phyloP scores from a whole-genome alignment of 2,113 vertebrate genomes.

The Tachysurus vachellii region DNA sequence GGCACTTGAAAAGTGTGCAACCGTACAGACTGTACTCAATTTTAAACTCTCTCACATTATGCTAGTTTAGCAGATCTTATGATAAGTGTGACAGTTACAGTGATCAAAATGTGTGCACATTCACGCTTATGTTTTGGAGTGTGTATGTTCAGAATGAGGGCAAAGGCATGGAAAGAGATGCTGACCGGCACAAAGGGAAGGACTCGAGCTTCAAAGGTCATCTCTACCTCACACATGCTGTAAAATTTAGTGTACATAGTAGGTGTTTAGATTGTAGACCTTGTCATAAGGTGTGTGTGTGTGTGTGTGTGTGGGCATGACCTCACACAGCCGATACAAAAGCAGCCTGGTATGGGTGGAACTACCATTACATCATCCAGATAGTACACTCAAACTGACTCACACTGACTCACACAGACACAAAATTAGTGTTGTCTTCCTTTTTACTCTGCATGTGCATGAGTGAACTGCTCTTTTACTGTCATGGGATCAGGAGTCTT shows the following conservation, averaged over 20 bases:
- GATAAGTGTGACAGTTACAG: background rate
- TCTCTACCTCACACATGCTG: slow-evolving; percentile 12
- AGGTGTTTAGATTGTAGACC: slow-evolving; percentile 30
- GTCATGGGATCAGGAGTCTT: background rate
- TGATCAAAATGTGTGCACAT: background rate
- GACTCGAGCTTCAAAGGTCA: slow-evolving; percentile 43
- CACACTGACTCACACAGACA: slow-evolving; percentile 32
- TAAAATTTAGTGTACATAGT: slow-evolving; percentile 9
- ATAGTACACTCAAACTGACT: slow-evolving; percentile 36
- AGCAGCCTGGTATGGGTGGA: slow-evolving; percentile 28
- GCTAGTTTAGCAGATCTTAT: background rate
- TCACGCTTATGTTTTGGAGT: background rate
- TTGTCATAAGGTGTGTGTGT: slow-evolving; percentile 14
- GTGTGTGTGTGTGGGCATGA: slow-evolving; percentile 1
- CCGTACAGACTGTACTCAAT: background rate
- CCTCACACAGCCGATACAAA: slow-evolving; percentile 30
- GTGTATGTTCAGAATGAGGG: background rate
- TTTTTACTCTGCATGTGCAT: background rate
- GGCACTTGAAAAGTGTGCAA: slow-evolving; percentile 4
- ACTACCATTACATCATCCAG: slow-evolving; percentile 49
- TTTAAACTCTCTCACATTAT: background rate
- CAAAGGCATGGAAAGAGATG: slow-evolving; percentile 33
- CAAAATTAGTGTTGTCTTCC: background rate
- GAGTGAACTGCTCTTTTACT: background rate
- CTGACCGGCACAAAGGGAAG: slow-evolving; percentile 51